Base-by-base conservation (phyloP, 2,113 vertebrate species). In the Oreochromis spilurus region DNA sequence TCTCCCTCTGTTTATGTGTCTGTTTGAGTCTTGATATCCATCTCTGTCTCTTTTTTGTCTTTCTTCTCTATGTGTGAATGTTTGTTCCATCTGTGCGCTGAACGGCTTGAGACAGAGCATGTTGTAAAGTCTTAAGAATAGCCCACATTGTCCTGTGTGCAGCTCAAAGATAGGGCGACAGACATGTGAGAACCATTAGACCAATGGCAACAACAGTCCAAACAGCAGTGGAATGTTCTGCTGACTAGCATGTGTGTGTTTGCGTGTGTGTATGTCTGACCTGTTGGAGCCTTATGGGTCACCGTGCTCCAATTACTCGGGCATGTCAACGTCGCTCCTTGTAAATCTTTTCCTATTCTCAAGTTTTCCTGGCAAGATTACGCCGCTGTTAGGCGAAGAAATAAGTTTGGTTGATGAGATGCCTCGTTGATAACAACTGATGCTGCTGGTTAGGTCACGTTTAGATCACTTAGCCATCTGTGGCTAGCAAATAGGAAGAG, bases 111-210 rank as follows among this genome's bases (percentile, higher is more conserved):
- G 87, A 92, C 88, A 36, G 84, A 91, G 87, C 54, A 79, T 54
- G 58, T 89, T 95, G 91, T 87, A 77, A 90, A 91, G 82, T 83
- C 92, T 92, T 89, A 94, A 96, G 94, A 96, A 96, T 94, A 94
- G 94, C 87, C 84, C 45, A 86, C 94, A 96, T 96, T 96, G 96
- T 96, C 94, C 91, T 58, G 88, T 24, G 81, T 90, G 82, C 84
- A 58, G 94, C 93, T 94, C 83, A 89, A 94, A 96, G 95, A 94
- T 84, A 92, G 92, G 81, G 89, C 83, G 86, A 88, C 79, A 90
- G 90, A 92, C 96, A 96, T 95, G 96, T 96, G 96, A 97, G 94
- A 96, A 93, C 93, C 95, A 96, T 96, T 95, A 96, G 88, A 92
- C 93, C 93, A 90, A 94, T 94, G 93, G 94, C 95, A 96, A 95